Evolutionary conservation across 2,888 invertebrate species (phyloP), one percentile per base, ranked within the genome.

Genomic region (Pammene fasciana): DNA sequence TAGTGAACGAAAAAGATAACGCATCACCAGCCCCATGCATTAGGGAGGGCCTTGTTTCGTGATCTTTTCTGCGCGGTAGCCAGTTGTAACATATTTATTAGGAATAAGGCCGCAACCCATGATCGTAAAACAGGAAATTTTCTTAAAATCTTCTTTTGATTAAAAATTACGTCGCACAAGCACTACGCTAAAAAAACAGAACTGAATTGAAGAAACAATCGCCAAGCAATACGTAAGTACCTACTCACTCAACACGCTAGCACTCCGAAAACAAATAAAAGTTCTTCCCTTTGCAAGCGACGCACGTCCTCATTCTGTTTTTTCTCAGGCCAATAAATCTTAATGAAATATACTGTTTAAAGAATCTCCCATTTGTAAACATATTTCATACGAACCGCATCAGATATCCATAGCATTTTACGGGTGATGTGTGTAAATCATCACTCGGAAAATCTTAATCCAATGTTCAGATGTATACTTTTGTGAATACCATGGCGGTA

Each of bases 311-410:
- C 54, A 43, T n/a, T 67, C 45, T 57, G 54, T 68, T 68, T 71
- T 70, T 71, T 65, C 65, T 54, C 68, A 55, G 46, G n/a, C 65
- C 56, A 60, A 68, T 71, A 71, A 71, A 71, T 71, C 65, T 65
- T 56, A 68, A 71, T 71, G 68, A 71, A 71, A 71, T 71, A 68
- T 48, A 68, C 65, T 71, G 71, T 71, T 71, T 68, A 68, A 71
- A 71, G 65, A 65, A 56, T 68, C 54, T 65, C 60, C 65, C 60
- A 48, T 36, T 71, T 65, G 65, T 71, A 71, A 68, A 68, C 68
- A 71, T 50, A 36, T 59, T 65, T 68, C 65, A 71, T 61, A 65
- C 26, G 50, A 56, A 48, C 43, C 50, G 52, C 45, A 64, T 61
- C 60, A 52, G 1, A 38, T 36, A 46, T 48, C 36, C 13, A 38